A percentile compares a stretch with the other conserved stretches of the same genome.
These are phyloP conservation scores for Macrosiphum euphorbiae DNA, from an alignment of 2,888 invertebrate genomes.

Conservation along the genomic window DNA sequence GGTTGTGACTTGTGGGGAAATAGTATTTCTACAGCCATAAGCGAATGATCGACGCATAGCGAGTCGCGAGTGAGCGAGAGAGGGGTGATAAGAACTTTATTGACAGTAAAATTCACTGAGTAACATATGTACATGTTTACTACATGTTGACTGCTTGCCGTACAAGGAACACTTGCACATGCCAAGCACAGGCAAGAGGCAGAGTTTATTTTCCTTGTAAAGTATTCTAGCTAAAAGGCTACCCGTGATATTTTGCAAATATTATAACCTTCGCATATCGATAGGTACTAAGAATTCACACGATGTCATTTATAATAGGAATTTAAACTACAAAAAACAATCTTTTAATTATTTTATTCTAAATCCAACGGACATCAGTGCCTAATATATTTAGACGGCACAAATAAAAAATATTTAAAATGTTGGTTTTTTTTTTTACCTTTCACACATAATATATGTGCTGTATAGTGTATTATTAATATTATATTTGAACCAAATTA, in stretches of 20 bases:
- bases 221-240: slow-evolving; percentile 22
- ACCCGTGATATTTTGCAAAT: not conserved
- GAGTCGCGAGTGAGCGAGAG: not conserved
- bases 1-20: slow-evolving; percentile 18
- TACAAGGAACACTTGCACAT: slow-evolving; percentile 43
- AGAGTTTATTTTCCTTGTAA: not conserved
- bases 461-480: not conserved
- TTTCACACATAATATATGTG: not conserved
- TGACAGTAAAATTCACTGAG: slow-evolving; percentile 45
- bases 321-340: not conserved
- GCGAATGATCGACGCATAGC: not conserved
- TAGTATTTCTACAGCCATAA: slow-evolving; percentile 36
- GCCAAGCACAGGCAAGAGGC: not conserved
- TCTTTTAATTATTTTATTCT: not conserved
- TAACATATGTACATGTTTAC: not conserved
- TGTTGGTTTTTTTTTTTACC: not conserved
- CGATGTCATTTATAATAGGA: not conserved
- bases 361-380: not conserved
- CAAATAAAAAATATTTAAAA: not conserved
- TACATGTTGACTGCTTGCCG: not conserved
- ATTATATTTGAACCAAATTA: not conserved
- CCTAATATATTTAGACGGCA: not conserved
- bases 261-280: slow-evolving; percentile 2
- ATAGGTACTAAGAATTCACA: not conserved
- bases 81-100: slow-evolving; percentile 57